Percentiles rank a stretch among this genome's conserved stretches.
These are phyloP conservation scores for Odontamblyopus lacepedii DNA, from an alignment of 2,797 vertebrate genomes.

Conservation along the genomic window DNA sequence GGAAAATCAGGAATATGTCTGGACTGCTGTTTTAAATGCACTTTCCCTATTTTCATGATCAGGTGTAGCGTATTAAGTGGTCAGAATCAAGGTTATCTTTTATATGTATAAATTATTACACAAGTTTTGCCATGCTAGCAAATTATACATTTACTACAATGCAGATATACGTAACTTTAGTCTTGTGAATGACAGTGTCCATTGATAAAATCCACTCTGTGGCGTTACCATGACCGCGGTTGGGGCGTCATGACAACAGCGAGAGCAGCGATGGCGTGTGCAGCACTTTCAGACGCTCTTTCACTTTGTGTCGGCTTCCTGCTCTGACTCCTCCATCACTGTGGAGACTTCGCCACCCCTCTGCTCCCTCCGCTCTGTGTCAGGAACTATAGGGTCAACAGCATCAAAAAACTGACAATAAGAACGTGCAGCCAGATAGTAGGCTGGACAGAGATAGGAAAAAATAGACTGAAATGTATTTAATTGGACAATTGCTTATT, in stretches of 20 bases:
- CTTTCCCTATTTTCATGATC: too few species aligned
- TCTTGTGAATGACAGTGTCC: slow-evolving; percentile 21
- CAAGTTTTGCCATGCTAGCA: not conserved
- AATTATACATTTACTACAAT: not conserved
- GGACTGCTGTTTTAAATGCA: not conserved
- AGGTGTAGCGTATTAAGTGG: too few species aligned
- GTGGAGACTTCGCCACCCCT: slow-evolving; percentile 81
- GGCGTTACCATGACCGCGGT: slow-evolving; percentile 82
- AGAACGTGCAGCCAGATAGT: not conserved
- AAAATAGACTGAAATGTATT: not conserved
- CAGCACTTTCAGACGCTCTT: slow-evolving; percentile 78
- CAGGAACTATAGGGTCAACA: slow-evolving; percentile 60
- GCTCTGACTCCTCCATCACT: slow-evolving; percentile 72
- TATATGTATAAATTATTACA: too few species aligned
- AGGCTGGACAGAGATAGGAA: not conserved
- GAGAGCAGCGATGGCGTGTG: slow-evolving; percentile 74
- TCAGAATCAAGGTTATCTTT: too few species aligned
- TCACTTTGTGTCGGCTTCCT: slow-evolving; percentile 82
- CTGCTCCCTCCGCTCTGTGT: slow-evolving; percentile 30
- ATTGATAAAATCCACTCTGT: slow-evolving; percentile 65
- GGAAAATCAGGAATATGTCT: not conserved
- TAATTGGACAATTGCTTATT: not conserved
- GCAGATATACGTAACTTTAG: not conserved
- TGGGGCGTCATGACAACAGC: slow-evolving; percentile 80
- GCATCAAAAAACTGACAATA: not conserved